Evolutionary conservation across 1,140 invertebrate genomes (phyloP), one percentile per base, ranked within the genome.

Genomic region (Danaus plexippus): DNA sequence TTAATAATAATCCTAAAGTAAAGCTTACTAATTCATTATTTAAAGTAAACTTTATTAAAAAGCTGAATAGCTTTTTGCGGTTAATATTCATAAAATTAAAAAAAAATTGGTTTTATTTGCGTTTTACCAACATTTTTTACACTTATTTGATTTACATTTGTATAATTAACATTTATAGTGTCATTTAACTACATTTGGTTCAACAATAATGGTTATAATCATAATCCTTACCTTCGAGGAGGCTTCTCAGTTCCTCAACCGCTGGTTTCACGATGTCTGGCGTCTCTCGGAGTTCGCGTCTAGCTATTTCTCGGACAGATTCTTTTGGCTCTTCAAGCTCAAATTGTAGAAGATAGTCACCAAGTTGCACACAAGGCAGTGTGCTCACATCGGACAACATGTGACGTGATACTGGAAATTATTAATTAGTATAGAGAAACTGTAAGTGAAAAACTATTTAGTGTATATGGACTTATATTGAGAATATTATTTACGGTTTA

Each of bases 281-380:
- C 0, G 89, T 89, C 74, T 95, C 94, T 1, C 94, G 80, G 0
- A 95, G 87, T 69, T 95, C 93, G 52, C 89, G 90, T 10, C 84
- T 84, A 0, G 94, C 94, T n/a, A 94, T 89, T 75, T 94, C 92
- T 63, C 89, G 82, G 9, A 92, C 77, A 48, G 92, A 90, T 5
- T 89, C 74, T 9, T 75, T 70, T 0, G 91, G 88, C 12, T 91
- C 88, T 0, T 90, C 90, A 10, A 94, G 68, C 69, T 95, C 94
- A 51, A 95, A 90, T 57, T 91, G 86, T 1, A 95, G 83, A 10
- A 86, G 87, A 58, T 89, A 92, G 57, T 93, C 90, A 2, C 92
- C 93, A 10, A 94, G 69, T 72, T 93, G 88, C 9, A 95, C 72
- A 0, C 80, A 88, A 1, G 93, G 94, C 48, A 94, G 61, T 52